These are phyloP conservation scores for Luperina testacea DNA, from an alignment of 2,888 invertebrate species.

Conservation along the genomic window DNA sequence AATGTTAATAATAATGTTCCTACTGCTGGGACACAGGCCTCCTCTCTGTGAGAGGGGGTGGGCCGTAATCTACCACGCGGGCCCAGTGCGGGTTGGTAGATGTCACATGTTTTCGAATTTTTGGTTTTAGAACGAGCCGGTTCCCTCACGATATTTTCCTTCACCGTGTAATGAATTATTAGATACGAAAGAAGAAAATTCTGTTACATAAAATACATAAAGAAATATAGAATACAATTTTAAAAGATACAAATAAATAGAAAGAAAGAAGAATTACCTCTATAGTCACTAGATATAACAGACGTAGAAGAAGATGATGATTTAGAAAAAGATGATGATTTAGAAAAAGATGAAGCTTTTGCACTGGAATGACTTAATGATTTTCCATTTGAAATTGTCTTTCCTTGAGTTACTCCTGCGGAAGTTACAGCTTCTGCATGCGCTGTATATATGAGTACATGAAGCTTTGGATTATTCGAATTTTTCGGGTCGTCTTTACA, in stretches of 20 bases:
- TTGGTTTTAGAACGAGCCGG: no score
- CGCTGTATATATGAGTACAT: background rate
- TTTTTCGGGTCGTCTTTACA: conserved; percentile 11
- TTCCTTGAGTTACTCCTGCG: conserved; percentile 3
- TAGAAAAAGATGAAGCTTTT: conserved; percentile 6
- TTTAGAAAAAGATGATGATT: conserved; percentile 20
- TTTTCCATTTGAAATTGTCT: background rate
- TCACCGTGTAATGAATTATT: no score
- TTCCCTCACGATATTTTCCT: no score
- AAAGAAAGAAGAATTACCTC: conserved; percentile 20
- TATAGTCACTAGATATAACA: background rate
- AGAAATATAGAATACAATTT: background rate
- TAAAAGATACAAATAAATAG: background rate
- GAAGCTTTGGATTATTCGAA: background rate
- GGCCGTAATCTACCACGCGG: no score
- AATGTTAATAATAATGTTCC: no score
- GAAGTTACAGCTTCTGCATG: conserved; percentile 7
- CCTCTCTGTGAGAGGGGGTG: no score
- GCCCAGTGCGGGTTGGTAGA: no score
- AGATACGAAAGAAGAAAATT: background rate
- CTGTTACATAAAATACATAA: background rate
- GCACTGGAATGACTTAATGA: background rate
- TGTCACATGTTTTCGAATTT: no score
- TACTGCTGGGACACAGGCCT: no score
- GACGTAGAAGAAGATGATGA: conserved; percentile 20